Percentiles rank a stretch among this genome's conserved stretches.
Evolutionary conservation across 1,140 invertebrate genomes (phyloP).

Genomic region (Ctenoplectra terminalis): DNA sequence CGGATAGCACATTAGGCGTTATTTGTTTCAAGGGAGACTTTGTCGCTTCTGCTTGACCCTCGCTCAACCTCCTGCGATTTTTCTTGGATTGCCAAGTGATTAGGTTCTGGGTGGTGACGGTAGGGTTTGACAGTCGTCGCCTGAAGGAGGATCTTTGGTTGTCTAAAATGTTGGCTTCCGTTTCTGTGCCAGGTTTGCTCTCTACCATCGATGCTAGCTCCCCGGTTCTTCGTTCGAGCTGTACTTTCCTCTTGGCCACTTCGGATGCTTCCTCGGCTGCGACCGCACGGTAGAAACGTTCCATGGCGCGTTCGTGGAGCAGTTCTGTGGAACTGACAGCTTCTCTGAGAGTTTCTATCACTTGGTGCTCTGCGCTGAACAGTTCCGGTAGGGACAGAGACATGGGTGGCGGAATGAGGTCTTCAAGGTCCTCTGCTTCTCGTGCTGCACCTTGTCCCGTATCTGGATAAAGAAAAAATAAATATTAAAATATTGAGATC

Average conservation of each 20-base stretch:
- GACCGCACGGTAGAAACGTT: conserved; percentile 89
- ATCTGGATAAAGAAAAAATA: too few relatives aligned
- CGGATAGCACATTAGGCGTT: conserved; percentile 39
- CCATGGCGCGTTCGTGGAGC: conserved; percentile 90
- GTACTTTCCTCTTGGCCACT: conserved; percentile 74
- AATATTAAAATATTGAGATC: too few relatives aligned
- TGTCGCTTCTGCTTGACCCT: conserved; percentile 68
- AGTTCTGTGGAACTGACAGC: conserved; percentile 92
- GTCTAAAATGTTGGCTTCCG: conserved; percentile 57
- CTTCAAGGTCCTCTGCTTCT: conserved; percentile 80
- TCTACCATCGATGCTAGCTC: conserved; percentile 59
- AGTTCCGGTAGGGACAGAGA: conserved; percentile 91
- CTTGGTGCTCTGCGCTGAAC: conserved; percentile 81
- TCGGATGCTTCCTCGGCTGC: conserved; percentile 86
- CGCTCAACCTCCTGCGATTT: conserved; percentile 76
- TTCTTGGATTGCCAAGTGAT: conserved; percentile 69
- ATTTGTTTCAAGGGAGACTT: conserved; percentile 41
- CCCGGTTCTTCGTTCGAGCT: conserved; percentile 72
- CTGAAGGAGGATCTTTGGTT: conserved; percentile 63
- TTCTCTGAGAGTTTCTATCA: conserved; percentile 84
- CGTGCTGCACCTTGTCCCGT: background rate
- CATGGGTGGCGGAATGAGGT: conserved; percentile 88
- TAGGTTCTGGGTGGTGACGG: conserved; percentile 52
- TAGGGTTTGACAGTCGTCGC: conserved; percentile 72
- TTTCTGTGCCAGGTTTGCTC: background rate